Percentiles rank a stretch among this genome's conserved stretches.
Evolutionary conservation across 2,113 vertebrate species (phyloP).

Genomic region (Hemiscyllium ocellatum): DNA sequence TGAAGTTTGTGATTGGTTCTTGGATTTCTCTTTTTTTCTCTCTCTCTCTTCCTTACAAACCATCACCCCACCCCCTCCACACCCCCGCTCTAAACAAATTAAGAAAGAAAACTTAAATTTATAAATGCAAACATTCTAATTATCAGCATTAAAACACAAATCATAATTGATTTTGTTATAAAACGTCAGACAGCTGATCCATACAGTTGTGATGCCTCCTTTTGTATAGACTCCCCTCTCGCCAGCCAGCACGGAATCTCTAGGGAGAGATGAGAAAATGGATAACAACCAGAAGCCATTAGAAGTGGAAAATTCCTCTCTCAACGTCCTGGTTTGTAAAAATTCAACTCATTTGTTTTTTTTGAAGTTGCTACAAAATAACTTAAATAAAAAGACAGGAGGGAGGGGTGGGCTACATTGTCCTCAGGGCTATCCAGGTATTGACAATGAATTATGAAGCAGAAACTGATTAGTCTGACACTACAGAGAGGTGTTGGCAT

Average conservation of each 20-base stretch:
- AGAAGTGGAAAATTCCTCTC: constrained; percentile 19
- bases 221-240: background rate
- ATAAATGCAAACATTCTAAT: background rate
- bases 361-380: background rate
- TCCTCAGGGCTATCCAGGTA: background rate
- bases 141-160: background rate
- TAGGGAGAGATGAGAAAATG: background rate
- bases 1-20: background rate
- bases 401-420: no score
- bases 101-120: background rate
- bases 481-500: background rate
- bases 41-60: background rate
- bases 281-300: background rate
- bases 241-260: background rate
- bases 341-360: background rate
- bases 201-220: background rate
- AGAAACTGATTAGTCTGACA: background rate
- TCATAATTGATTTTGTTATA: background rate
- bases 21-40: background rate
- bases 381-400: background rate
- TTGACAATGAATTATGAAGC: background rate
- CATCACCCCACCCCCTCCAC: no score
- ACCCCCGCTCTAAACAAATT: background rate
- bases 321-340: background rate
- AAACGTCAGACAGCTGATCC: background rate